A percentile compares a stretch with the other conserved stretches of the same genome.
phyloP scores from a whole-genome alignment of 1,140 invertebrate species.

The Lucilia cuprina region DNA sequence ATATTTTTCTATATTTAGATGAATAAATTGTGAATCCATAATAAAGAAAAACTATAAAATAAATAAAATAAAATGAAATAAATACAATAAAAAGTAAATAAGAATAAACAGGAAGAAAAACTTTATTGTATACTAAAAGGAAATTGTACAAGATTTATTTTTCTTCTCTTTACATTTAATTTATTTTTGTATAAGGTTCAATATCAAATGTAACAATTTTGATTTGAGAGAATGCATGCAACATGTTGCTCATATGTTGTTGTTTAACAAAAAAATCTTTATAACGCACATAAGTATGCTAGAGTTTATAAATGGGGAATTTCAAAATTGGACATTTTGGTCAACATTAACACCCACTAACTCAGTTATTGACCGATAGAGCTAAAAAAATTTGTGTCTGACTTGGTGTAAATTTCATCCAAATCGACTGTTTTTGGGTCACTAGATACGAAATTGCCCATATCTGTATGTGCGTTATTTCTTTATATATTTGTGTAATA shows the following conservation, averaged over 20 bases:
- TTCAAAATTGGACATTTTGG: too few species aligned
- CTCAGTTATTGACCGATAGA: too few species aligned
- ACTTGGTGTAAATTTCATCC: too few species aligned
- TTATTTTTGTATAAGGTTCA: background rate
- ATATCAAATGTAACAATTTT: background rate
- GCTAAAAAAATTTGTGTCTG: too few species aligned
- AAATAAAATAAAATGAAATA: background rate
- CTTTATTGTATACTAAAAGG: background rate
- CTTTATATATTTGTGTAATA: too few species aligned
- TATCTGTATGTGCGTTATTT: too few species aligned
- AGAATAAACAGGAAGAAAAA: background rate
- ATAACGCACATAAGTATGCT: background rate
- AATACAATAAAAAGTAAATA: background rate
- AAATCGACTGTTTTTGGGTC: too few species aligned
- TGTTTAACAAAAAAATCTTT: background rate
- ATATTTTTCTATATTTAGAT: background rate
- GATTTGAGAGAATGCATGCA: background rate
- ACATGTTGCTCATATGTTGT: background rate
- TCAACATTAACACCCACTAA: too few species aligned
- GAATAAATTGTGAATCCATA: background rate
- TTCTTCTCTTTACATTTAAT: background rate
- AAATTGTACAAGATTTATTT: background rate
- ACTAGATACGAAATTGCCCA: too few species aligned
- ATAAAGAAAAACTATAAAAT: background rate
- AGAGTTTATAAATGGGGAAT: background rate